Evolutionary conservation across 2,888 invertebrate species (phyloP).

Genomic region (Abrostola triplasia): DNA sequence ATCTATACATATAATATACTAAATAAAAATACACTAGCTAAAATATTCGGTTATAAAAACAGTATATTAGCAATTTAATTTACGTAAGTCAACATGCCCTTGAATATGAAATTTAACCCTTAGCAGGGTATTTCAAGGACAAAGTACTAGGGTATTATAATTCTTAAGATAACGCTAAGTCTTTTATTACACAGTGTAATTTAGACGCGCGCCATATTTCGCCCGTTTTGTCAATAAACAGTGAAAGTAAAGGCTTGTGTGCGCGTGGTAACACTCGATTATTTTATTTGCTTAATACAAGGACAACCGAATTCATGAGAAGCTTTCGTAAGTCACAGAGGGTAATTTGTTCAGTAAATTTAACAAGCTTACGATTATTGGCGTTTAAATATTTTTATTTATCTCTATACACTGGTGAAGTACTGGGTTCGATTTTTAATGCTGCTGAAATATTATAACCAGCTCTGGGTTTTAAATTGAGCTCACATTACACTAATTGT

Average conservation of each 20-base stretch:
- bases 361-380: conserved; percentile 8
- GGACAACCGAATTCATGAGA: conserved; percentile 30
- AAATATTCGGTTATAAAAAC: conserved; percentile 17
- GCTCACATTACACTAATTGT: too few relatives aligned
- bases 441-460: too few relatives aligned
- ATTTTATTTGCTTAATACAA: conserved; percentile 44
- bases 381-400: conserved; percentile 11
- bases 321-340: conserved; percentile 31
- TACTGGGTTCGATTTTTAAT: too few relatives aligned
- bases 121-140: conserved; percentile 38
- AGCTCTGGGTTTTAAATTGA: too few relatives aligned
- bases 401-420: too few relatives aligned
- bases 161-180: conserved; percentile 43
- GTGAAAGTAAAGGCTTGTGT: conserved; percentile 33
- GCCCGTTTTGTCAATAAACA: conserved; percentile 38
- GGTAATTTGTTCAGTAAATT: conserved; percentile 24
- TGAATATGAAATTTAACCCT: conserved; percentile 24
- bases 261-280: conserved; percentile 47
- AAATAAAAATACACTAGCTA: too few relatives aligned
- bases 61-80: conserved; percentile 16
- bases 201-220: conserved; percentile 35
- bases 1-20: too few relatives aligned
- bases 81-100: conserved; percentile 21
- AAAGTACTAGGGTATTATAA: conserved; percentile 33
- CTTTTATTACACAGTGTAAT: conserved; percentile 42